Evolutionary conservation across 2,888 invertebrate species (phyloP).

Genomic region (Papilio demoleus): DNA sequence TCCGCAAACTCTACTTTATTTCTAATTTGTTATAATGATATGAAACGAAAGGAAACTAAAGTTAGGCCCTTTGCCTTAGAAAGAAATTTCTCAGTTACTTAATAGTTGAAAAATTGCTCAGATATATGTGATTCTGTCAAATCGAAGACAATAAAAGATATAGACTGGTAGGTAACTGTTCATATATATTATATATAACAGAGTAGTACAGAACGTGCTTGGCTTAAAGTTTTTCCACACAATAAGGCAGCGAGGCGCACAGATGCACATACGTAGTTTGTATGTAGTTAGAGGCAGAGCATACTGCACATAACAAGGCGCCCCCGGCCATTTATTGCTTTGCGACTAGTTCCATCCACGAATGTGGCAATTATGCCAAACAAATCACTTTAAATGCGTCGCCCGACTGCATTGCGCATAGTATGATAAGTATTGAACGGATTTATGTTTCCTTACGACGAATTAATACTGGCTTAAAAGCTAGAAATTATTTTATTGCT

Average conservation of each 20-base stretch:
- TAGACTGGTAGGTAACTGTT: constrained; percentile 13
- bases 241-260: constrained; percentile 34
- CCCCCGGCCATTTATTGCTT: constrained; percentile 58
- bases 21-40: too few relatives aligned
- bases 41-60: too few relatives aligned
- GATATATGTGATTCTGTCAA: background rate
- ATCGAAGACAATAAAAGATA: constrained; percentile 28
- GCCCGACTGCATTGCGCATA: constrained; percentile 68
- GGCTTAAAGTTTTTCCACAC: constrained; percentile 41
- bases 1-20: too few relatives aligned
- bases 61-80: too few relatives aligned
- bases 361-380: constrained; percentile 68
- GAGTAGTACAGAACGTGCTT: constrained; percentile 35
- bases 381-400: constrained; percentile 73
- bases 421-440: constrained; percentile 52
- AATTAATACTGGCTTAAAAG: constrained; percentile 35
- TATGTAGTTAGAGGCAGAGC: constrained; percentile 7
- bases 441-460: constrained; percentile 41
- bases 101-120: too few relatives aligned
- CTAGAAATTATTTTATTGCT: constrained; percentile 24
- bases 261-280: constrained; percentile 14
- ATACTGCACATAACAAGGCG: constrained; percentile 39
- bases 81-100: too few relatives aligned
- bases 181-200: constrained; percentile 1
- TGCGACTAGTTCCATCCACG: constrained; percentile 55